phyloP scores from a whole-genome alignment of 2,113 vertebrate species.

The Tringa solitaria region DNA sequence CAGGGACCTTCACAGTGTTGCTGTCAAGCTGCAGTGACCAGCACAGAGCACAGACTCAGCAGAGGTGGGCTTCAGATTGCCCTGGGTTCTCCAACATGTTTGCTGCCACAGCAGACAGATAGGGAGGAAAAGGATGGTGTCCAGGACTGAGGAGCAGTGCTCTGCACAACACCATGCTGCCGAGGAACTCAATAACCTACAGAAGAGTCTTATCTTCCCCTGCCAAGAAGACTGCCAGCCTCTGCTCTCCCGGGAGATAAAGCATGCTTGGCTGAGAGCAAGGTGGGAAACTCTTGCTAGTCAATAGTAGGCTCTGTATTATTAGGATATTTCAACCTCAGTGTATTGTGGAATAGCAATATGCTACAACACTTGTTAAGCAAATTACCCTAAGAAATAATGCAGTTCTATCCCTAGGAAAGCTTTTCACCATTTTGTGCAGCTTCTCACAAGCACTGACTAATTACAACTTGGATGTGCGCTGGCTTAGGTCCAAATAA shows the following conservation, averaged over 20 bases:
- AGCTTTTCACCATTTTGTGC: neutral
- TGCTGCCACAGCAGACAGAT: neutral
- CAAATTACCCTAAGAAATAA: neutral
- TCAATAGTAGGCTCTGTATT: neutral
- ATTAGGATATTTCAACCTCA: neutral
- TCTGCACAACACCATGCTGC: neutral
- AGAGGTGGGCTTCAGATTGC: neutral
- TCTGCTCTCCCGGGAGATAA: neutral
- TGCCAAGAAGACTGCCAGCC: neutral
- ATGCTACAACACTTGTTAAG: neutral
- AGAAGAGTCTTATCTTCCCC: neutral
- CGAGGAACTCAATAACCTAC: rapidly evolving
- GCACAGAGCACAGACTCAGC: neutral
- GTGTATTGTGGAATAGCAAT: neutral
- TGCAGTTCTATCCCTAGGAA: neutral
- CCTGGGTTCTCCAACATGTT: neutral
- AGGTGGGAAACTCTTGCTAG: neutral
- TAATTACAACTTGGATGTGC: neutral
- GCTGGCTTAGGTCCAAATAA: neutral
- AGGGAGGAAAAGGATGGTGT: rapidly evolving
- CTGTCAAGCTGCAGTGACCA: neutral
- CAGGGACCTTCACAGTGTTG: neutral
- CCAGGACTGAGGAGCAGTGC: rapidly evolving
- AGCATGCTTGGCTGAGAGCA: neutral
- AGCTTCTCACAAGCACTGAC: neutral